Conservation (phyloP, 2,113 vertebrate species). For the Chaetodon trifascialis region DNA sequence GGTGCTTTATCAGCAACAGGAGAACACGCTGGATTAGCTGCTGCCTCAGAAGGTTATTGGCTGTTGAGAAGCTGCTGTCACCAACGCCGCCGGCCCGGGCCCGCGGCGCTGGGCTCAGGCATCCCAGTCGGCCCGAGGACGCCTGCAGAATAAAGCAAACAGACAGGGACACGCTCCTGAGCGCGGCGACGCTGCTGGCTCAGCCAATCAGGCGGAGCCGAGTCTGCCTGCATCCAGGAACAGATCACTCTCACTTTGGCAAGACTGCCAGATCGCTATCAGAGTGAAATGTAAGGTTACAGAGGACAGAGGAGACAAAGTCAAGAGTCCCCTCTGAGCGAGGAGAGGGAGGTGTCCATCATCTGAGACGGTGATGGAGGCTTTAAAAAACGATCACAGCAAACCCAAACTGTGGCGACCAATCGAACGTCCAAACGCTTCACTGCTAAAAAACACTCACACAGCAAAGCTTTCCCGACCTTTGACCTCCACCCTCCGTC, state of each 20-base stretch:
- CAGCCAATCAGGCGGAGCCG: slow-evolving; percentile 63
- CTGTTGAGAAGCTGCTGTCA: slow-evolving; percentile 34
- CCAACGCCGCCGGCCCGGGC: slow-evolving; percentile 26
- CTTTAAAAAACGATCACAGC: not conserved
- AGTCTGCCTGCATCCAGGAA: slow-evolving; percentile 58
- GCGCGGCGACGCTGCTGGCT: slow-evolving; percentile 42
- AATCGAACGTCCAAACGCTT: not conserved
- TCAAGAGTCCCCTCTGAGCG: slow-evolving; percentile 13
- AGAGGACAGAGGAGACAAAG: slow-evolving; percentile 22
- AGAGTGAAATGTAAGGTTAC: slow-evolving; percentile 44
- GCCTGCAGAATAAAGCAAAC: slow-evolving; percentile 57
- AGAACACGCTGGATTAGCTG: slow-evolving; percentile 36
- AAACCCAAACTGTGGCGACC: not conserved
- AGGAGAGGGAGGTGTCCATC: not conserved
- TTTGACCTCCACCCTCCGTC: not conserved
- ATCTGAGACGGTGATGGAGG: not conserved
- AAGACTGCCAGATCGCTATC: slow-evolving; percentile 44
- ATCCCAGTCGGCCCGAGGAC: slow-evolving; percentile 59
- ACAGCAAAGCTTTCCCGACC: not conserved
- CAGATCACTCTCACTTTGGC: slow-evolving; percentile 54
- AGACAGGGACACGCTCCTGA: slow-evolving; percentile 59
- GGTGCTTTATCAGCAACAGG: slow-evolving; percentile 56
- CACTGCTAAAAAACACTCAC: not conserved
- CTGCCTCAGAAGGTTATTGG: slow-evolving; percentile 31
- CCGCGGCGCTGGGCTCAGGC: slow-evolving; percentile 24